Percentiles rank a stretch among this genome's conserved stretches.
phyloP scores from a whole-genome alignment of 2,113 vertebrate genomes.

The Condylura cristata region DNA sequence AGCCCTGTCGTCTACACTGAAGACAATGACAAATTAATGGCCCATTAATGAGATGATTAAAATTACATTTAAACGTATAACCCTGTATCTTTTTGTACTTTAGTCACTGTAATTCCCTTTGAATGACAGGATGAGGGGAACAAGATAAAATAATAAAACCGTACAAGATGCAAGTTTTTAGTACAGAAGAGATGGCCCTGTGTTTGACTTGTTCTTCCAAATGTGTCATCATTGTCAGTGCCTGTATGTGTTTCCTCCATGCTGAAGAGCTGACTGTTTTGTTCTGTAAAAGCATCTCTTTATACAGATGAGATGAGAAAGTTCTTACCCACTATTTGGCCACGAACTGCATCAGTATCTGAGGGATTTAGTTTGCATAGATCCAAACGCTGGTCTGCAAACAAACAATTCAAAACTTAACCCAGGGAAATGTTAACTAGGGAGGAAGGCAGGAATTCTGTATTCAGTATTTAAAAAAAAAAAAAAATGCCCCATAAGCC shows the following conservation, averaged over 20 bases:
- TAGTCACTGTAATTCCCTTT: constrained; percentile 7
- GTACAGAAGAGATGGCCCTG: neutral
- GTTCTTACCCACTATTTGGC: constrained; percentile 97
- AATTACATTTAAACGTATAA: neutral
- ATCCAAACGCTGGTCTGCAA: constrained; percentile 98
- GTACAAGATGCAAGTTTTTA: neutral
- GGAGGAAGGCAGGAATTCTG: constrained; percentile 52
- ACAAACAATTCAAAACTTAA: constrained; percentile 81
- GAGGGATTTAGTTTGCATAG: constrained; percentile 99
- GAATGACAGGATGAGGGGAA: constrained; percentile 22
- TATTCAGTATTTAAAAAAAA: constrained; percentile 31
- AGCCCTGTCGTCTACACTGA: neutral
- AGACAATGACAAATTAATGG: neutral
- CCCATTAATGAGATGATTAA: neutral
- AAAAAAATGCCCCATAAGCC: neutral
- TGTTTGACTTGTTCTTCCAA: neutral
- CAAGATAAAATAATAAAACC: neutral
- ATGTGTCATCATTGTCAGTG: neutral
- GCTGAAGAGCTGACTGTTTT: neutral
- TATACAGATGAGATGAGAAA: constrained; percentile 84
- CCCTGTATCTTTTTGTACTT: neutral
- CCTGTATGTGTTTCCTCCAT: neutral
- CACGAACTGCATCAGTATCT: constrained; percentile 97
- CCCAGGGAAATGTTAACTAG: constrained; percentile 64
- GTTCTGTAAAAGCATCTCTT: constrained; percentile 59